phyloP scores from a whole-genome alignment of 2,888 invertebrate genomes.

The Drosophila colorata region DNA sequence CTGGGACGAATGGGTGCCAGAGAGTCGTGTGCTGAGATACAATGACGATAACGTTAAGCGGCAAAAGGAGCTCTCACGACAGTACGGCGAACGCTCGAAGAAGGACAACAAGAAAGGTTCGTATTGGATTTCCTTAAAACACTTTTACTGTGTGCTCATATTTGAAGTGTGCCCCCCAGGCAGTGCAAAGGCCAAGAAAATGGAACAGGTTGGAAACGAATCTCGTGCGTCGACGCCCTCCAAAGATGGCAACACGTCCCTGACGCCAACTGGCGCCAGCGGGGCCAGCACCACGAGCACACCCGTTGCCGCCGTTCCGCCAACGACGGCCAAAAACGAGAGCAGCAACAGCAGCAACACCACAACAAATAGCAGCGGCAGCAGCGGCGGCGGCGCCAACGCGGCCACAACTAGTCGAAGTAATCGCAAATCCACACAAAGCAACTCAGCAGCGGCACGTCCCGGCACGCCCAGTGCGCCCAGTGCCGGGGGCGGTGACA shows the following conservation, averaged over 20 bases:
- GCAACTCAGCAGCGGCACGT: conserved; percentile 40
- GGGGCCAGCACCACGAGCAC: conserved; percentile 46
- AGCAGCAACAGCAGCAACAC: conserved; percentile 76
- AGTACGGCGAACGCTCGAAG: conserved; percentile 63
- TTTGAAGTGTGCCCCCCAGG: conserved; percentile 54
- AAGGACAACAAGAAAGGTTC: conserved; percentile 87
- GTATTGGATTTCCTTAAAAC: not conserved
- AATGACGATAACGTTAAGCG: conserved; percentile 95
- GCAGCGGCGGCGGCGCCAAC: conserved; percentile 35
- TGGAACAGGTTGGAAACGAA: conserved; percentile 83
- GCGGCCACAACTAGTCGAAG: conserved; percentile 53
- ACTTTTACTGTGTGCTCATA: conserved; percentile 37
- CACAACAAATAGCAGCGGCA: conserved; percentile 21
- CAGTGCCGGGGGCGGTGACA: conserved; percentile 28
- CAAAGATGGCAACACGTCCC: conserved; percentile 85
- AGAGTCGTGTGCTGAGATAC: conserved; percentile 94
- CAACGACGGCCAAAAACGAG: conserved; percentile 45
- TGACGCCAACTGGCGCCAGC: conserved; percentile 25
- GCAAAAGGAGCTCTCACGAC: conserved; percentile 92
- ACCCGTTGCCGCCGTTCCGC: conserved; percentile 45
- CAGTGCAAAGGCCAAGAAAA: conserved; percentile 83
- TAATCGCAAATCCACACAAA: conserved; percentile 60
- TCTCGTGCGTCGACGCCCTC: conserved; percentile 89
- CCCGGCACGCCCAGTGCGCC: conserved; percentile 52
- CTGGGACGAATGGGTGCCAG: conserved; percentile 97